These are phyloP conservation scores for Dynastes tityus DNA, from an alignment of 2,888 invertebrate genomes.

Conservation along the genomic window DNA sequence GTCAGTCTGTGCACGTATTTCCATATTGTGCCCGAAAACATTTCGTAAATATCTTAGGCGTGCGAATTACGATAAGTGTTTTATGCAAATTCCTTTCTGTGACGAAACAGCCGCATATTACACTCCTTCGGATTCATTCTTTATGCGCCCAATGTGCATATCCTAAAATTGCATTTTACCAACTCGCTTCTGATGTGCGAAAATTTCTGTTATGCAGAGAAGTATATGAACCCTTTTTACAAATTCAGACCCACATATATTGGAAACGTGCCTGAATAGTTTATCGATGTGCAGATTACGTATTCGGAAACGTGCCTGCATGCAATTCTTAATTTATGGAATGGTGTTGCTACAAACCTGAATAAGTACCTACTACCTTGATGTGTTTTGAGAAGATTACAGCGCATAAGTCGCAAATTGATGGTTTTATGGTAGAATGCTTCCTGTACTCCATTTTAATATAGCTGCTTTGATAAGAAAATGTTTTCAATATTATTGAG, in stretches of 20 bases:
- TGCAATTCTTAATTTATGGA: background rate
- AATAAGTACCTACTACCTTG: background rate
- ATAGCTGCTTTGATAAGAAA: too few species aligned
- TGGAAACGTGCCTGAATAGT: background rate
- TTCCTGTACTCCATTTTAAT: too few species aligned
- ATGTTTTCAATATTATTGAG: too few species aligned
- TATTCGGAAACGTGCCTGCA: conserved; percentile 8
- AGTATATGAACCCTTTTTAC: background rate
- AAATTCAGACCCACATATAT: conserved; percentile 21
- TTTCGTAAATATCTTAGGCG: background rate
- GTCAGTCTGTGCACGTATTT: too few species aligned
- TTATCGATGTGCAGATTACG: background rate
- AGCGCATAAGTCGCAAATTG: too few species aligned
- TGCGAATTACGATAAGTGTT: background rate
- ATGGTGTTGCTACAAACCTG: background rate
- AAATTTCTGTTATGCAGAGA: conserved; percentile 8
- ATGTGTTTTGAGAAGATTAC: too few species aligned
- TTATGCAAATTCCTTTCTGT: conserved; percentile 2
- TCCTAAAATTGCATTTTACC: conserved; percentile 21
- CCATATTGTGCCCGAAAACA: too few species aligned
- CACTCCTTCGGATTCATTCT: conserved; percentile 13
- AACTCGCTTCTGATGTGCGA: conserved; percentile 10
- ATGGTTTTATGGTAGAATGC: too few species aligned
- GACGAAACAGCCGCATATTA: background rate
- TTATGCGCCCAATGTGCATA: conserved; percentile 5